phyloP scores from a whole-genome alignment of 2,797 vertebrate genomes.

The Nannoperca obscura region DNA sequence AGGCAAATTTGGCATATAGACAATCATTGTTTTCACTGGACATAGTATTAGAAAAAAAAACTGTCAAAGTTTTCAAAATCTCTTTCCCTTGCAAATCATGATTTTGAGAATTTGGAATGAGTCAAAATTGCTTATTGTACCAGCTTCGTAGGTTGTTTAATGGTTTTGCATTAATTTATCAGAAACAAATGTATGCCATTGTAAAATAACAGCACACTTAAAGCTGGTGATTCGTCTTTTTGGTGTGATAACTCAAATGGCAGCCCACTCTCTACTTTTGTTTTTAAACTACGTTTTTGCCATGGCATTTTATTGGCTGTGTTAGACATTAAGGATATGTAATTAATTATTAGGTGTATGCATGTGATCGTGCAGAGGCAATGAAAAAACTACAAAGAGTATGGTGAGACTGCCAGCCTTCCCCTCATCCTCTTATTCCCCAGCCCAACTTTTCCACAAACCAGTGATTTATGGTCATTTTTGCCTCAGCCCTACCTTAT shows the following conservation, averaged over 20 bases:
- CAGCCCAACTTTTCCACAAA: constrained; percentile 56
- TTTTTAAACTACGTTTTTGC: constrained; percentile 69
- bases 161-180: constrained; percentile 51
- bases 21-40: constrained; percentile 60
- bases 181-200: constrained; percentile 65
- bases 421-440: constrained; percentile 41
- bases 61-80: constrained; percentile 46
- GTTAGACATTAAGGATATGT: constrained; percentile 72
- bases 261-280: constrained; percentile 57
- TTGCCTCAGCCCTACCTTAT: constrained; percentile 79
- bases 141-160: constrained; percentile 52
- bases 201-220: constrained; percentile 70
- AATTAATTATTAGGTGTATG: constrained; percentile 67
- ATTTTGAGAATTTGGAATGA: constrained; percentile 65
- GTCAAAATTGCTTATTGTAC: constrained; percentile 58
- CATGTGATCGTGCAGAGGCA: constrained; percentile 73
- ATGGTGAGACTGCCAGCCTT: constrained; percentile 49
- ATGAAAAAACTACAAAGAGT: constrained; percentile 64
- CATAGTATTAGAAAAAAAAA: constrained; percentile 55
- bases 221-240: constrained; percentile 82
- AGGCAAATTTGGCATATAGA: constrained; percentile 83
- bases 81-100: constrained; percentile 52
- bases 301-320: constrained; percentile 68
- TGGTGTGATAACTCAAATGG: constrained; percentile 72
- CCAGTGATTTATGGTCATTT: constrained; percentile 67